phyloP scores from a whole-genome alignment of 2,888 invertebrate species.

The Cybosia mesomella region DNA sequence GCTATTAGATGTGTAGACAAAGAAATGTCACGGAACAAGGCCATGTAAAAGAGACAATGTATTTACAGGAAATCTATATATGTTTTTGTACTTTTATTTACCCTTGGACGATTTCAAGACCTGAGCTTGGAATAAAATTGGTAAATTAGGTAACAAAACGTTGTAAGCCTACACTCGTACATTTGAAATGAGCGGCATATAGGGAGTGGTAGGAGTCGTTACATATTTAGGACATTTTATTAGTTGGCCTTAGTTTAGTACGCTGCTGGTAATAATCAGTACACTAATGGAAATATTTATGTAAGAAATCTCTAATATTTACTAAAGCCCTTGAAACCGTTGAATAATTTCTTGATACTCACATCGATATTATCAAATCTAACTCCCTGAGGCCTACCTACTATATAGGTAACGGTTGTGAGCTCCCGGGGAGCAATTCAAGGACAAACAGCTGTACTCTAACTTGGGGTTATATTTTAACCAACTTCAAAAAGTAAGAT shows the following conservation, averaged over 20 bases:
- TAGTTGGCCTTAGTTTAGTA: background rate
- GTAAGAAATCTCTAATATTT: background rate
- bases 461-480: background rate
- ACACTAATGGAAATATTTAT: background rate
- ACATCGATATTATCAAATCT: background rate
- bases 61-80: background rate
- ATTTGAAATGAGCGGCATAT: no score
- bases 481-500: background rate
- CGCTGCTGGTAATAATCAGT: background rate
- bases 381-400: background rate
- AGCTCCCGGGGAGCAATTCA: constrained; percentile 6
- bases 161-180: no score
- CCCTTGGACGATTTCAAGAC: background rate
- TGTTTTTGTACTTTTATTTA: background rate
- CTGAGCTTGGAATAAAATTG: background rate
- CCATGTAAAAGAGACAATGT: background rate
- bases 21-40: constrained; percentile 31
- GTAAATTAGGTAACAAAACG: no score
- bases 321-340: background rate
- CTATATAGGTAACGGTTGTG: background rate
- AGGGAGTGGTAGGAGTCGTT: no score
- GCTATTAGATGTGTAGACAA: constrained; percentile 43
- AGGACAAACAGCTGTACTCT: constrained; percentile 12
- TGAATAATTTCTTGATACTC: background rate
- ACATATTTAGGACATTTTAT: no score